These are phyloP conservation scores for Neria commutata DNA, from an alignment of 2,888 invertebrate species.

Conservation along the genomic window DNA sequence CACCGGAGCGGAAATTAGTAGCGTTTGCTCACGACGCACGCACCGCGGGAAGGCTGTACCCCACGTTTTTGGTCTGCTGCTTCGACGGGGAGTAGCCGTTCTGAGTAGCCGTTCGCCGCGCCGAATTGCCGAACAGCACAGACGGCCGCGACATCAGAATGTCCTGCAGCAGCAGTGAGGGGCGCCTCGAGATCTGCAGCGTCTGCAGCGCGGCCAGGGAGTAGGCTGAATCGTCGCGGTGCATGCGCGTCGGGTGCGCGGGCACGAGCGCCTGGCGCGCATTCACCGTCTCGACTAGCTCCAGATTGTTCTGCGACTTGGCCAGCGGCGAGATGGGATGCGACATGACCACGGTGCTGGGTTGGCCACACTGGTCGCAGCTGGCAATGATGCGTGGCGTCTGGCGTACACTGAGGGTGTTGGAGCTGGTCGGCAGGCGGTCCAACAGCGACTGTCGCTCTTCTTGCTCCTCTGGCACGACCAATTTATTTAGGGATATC, in stretches of 20 bases:
- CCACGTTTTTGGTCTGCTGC: conserved; percentile 45
- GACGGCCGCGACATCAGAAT: conserved; percentile 66
- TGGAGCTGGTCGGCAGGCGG: too few relatives aligned
- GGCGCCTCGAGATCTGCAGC: conserved; percentile 58
- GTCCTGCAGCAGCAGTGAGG: conserved; percentile 59
- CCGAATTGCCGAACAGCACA: conserved; percentile 60
- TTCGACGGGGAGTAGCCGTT: conserved; percentile 35
- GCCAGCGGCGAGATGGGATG: conserved; percentile 55
- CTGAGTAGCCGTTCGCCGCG: conserved; percentile 24
- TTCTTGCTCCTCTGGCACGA: neutral
- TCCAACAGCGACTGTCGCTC: conserved; percentile 4
- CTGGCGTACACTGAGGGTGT: too few relatives aligned
- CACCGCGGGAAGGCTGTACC: conserved; percentile 42
- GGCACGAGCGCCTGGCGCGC: conserved; percentile 46
- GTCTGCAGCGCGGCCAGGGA: conserved; percentile 43
- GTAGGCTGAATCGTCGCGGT: conserved; percentile 44
- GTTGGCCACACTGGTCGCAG: conserved; percentile 57
- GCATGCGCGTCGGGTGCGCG: conserved; percentile 35
- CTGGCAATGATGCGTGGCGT: too few relatives aligned
- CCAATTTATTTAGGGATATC: too few relatives aligned
- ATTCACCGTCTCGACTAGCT: conserved; percentile 44
- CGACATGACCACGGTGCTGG: conserved; percentile 55
- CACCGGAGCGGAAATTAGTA: neutral
- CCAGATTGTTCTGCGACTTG: conserved; percentile 57
- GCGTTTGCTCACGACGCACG: neutral